These are phyloP conservation scores for Spheniscus mendiculus DNA, from an alignment of 2,113 vertebrate species.

Conservation along the genomic window DNA sequence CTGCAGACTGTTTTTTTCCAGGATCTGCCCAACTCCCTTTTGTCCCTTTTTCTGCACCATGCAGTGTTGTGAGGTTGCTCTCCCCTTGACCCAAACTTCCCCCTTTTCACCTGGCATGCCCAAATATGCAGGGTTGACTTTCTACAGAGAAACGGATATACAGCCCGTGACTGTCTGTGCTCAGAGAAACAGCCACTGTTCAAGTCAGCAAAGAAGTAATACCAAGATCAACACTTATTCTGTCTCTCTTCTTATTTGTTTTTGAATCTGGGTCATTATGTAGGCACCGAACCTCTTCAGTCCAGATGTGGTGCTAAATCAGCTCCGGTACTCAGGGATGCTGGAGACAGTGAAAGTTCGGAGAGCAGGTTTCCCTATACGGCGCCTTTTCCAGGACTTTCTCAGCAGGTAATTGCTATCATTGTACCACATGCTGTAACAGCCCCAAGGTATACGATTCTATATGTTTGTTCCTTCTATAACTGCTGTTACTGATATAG, in stretches of 20 bases:
- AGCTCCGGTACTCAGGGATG: conserved; percentile 91
- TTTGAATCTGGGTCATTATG: background rate
- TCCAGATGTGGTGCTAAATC: conserved; percentile 87
- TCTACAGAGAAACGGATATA: background rate
- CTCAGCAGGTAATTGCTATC: conserved; percentile 75
- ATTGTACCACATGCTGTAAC: background rate
- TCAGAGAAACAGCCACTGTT: background rate
- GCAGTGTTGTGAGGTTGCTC: background rate
- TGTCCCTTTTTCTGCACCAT: background rate
- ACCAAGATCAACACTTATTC: background rate
- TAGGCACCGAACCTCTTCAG: conserved; percentile 85
- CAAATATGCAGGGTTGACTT: background rate
- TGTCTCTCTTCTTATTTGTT: background rate
- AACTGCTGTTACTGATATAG: background rate
- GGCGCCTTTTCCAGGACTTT: conserved; percentile 87
- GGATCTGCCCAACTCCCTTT: background rate
- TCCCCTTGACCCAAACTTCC: background rate
- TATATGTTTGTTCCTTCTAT: background rate
- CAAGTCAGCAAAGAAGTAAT: background rate
- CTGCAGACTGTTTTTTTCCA: background rate
- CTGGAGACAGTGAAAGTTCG: conserved; percentile 92
- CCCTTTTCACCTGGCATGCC: background rate
- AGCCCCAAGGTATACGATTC: background rate
- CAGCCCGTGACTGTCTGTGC: background rate
- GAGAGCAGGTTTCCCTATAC: conserved; percentile 88